phyloP scores from a whole-genome alignment of 2,113 vertebrate species.

The Morone chrysops region DNA sequence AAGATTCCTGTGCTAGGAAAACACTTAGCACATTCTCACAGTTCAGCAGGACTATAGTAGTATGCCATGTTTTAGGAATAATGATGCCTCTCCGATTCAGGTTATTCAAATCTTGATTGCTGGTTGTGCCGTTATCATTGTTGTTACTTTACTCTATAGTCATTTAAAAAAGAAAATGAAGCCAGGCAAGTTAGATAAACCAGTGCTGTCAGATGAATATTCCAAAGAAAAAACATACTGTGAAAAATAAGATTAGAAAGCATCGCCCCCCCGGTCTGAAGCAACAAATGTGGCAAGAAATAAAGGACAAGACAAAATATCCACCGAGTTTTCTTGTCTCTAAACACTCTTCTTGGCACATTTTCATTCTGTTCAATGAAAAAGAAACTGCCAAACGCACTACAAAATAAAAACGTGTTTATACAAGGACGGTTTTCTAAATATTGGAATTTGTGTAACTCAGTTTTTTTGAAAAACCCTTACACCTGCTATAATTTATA shows the following conservation, averaged over 20 bases:
- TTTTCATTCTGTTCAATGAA: not conserved
- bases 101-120: constrained; percentile 23
- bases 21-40: not conserved
- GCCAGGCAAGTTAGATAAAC: not conserved
- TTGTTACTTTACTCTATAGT: not conserved
- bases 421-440: not conserved
- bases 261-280: not conserved
- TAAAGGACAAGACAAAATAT: constrained; percentile 7
- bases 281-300: not conserved
- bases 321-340: not conserved
- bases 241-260: not conserved
- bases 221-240: constrained; percentile 2
- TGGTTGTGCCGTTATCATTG: not conserved
- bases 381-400: not conserved
- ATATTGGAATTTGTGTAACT: not conserved
- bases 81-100: not conserved
- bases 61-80: not conserved
- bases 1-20: not conserved
- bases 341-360: not conserved
- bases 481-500: not conserved
- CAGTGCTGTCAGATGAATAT: not conserved
- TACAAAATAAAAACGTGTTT: not conserved
- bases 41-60: not conserved
- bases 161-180: not conserved
- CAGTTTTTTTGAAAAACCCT: not conserved